A percentile compares a stretch with the other conserved stretches of the same genome.
Evolutionary conservation across 2,888 invertebrate genomes (phyloP).

Genomic region (Diplolepis rosae): DNA sequence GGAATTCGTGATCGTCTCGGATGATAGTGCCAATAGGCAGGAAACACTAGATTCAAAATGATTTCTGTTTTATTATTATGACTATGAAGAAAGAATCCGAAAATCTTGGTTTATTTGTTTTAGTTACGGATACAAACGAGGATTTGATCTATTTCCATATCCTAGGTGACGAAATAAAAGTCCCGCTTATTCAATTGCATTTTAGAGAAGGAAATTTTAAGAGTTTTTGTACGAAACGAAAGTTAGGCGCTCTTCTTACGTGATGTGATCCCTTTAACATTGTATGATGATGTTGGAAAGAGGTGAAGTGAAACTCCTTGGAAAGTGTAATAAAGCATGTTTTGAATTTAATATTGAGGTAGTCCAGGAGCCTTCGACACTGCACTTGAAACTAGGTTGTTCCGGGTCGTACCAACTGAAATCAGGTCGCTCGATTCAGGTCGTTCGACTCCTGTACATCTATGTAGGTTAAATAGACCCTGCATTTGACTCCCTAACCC

Average conservation of each 20-base stretch:
- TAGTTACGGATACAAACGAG: too few species aligned
- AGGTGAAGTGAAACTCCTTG: neutral
- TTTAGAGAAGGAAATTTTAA: too few species aligned
- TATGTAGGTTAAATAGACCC: slow-evolving; percentile 56
- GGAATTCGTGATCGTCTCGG: neutral
- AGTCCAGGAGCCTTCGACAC: slow-evolving; percentile 27
- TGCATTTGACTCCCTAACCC: slow-evolving; percentile 62
- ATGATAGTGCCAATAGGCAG: too few species aligned
- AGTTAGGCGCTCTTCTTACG: too few species aligned
- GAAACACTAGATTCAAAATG: too few species aligned
- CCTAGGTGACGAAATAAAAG: too few species aligned
- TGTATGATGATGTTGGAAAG: neutral
- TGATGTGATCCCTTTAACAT: neutral
- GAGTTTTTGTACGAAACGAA: too few species aligned
- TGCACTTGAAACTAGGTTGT: slow-evolving; percentile 58
- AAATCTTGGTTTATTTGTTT: too few species aligned
- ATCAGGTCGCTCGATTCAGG: slow-evolving; percentile 72
- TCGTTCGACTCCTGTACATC: slow-evolving; percentile 49
- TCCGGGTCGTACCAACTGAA: slow-evolving; percentile 63
- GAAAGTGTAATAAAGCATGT: slow-evolving; percentile 1
- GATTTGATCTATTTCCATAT: too few species aligned
- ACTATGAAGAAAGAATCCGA: neutral
- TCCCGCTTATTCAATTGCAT: too few species aligned
- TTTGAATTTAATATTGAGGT: slow-evolving; percentile 17
- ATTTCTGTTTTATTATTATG: too few species aligned